Evolutionary conservation across 2,888 invertebrate species (phyloP).

Genomic region (Dimorphilus gyrociliatus): DNA sequence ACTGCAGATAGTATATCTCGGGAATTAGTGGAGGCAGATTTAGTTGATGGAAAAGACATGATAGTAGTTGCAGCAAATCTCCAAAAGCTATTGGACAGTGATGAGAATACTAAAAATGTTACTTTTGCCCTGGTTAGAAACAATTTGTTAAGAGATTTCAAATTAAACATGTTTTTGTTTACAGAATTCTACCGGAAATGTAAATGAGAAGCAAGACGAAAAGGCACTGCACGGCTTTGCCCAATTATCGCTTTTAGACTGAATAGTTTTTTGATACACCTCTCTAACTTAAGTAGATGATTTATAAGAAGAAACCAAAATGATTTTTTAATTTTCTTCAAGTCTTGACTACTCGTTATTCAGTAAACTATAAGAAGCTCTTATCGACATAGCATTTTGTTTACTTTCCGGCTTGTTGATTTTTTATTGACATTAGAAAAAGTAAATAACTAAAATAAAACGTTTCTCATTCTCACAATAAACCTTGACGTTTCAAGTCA

Average conservation of each 20-base stretch:
- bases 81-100: slow-evolving; percentile 68
- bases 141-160: background rate
- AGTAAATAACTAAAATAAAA: too few relatives aligned
- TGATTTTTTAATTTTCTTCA: too few relatives aligned
- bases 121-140: slow-evolving; percentile 67
- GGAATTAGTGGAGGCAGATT: slow-evolving; percentile 81
- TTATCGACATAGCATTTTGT: too few relatives aligned
- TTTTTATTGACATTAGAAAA: too few relatives aligned
- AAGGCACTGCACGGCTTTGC: slow-evolving; percentile 89
- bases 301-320: too few relatives aligned
- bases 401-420: too few relatives aligned
- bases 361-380: too few relatives aligned
- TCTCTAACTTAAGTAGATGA: too few relatives aligned
- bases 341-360: too few relatives aligned
- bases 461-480: too few relatives aligned
- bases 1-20: slow-evolving; percentile 72
- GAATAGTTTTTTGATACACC: too few relatives aligned
- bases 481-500: slow-evolving; percentile 91
- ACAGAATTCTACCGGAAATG: slow-evolving; percentile 41
- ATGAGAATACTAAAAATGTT: slow-evolving; percentile 42
- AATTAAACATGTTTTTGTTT: slow-evolving; percentile 7
- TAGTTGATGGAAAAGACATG: slow-evolving; percentile 79
- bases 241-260: too few relatives aligned
- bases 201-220: slow-evolving; percentile 74
- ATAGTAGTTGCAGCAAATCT: slow-evolving; percentile 77